These are phyloP conservation scores for Hypanus sabinus DNA, from an alignment of 2,113 vertebrate genomes.

Conservation along the genomic window DNA sequence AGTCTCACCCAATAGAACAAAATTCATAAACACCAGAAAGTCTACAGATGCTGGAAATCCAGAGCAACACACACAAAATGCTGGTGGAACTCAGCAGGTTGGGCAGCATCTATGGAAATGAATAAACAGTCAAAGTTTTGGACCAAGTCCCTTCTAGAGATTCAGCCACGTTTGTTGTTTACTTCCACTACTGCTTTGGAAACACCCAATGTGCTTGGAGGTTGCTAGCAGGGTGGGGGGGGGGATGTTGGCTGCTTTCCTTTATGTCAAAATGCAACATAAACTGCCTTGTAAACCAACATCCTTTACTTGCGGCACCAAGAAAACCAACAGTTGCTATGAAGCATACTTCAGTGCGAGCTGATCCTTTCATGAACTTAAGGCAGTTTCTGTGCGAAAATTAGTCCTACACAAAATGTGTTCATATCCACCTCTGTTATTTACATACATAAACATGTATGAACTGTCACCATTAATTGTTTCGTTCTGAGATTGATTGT, in stretches of 20 bases:
- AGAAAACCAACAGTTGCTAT: background rate
- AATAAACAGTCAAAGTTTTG: too few relatives aligned
- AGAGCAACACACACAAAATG: too few relatives aligned
- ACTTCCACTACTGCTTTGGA: too few relatives aligned
- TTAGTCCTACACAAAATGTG: background rate
- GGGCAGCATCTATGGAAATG: too few relatives aligned
- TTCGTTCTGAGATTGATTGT: background rate
- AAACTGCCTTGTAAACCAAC: background rate
- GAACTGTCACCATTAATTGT: background rate
- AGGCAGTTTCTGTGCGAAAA: too few relatives aligned
- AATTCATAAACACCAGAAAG: background rate
- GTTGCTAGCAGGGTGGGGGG: too few relatives aligned
- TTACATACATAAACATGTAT: background rate
- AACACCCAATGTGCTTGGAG: background rate
- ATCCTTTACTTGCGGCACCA: background rate
- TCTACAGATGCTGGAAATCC: background rate
- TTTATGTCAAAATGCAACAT: background rate
- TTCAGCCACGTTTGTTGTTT: background rate
- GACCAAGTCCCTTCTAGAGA: too few relatives aligned
- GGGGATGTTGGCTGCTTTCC: too few relatives aligned
- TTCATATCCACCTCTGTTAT: background rate
- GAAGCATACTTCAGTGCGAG: background rate
- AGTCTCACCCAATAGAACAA: too few relatives aligned
- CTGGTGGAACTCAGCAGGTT: too few relatives aligned
- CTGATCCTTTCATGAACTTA: background rate